Evolutionary conservation across 1,140 invertebrate genomes (phyloP).

Genomic region (Arion vulgaris): DNA sequence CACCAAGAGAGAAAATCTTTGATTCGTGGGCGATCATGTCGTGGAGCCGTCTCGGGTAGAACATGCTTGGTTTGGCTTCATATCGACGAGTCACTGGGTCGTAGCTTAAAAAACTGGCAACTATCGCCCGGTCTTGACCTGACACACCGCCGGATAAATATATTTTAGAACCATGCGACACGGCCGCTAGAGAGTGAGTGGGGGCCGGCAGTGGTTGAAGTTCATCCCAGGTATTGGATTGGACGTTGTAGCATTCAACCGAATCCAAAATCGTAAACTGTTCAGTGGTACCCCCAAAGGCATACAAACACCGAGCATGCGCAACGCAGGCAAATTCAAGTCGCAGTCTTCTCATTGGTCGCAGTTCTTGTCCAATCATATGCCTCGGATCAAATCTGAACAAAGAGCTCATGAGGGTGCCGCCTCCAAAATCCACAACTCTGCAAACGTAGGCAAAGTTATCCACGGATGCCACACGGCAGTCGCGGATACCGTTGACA

Average conservation of each 20-base stretch:
- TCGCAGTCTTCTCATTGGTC: conserved; percentile 64
- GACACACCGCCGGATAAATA: conserved; percentile 69
- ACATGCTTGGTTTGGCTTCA: conserved; percentile 64
- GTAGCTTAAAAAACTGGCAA: conserved; percentile 63
- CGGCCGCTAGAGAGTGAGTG: conserved; percentile 66
- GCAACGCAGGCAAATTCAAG: conserved; percentile 73
- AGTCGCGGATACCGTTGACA: conserved; percentile 68
- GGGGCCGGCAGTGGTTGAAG: conserved; percentile 81
- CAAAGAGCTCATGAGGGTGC: conserved; percentile 67
- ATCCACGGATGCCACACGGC: conserved; percentile 63
- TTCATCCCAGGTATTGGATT: conserved; percentile 83
- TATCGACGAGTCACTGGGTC: conserved; percentile 60
- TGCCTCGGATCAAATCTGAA: conserved; percentile 71
- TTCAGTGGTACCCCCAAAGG: conserved; percentile 94
- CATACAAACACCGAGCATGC: conserved; percentile 86
- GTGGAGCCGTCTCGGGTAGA: conserved; percentile 68
- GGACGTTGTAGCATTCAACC: conserved; percentile 87
- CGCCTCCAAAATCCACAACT: conserved; percentile 70
- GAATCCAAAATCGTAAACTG: conserved; percentile 88
- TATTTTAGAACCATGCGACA: conserved; percentile 56
- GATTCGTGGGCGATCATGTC: conserved; percentile 66
- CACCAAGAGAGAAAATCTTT: conserved; percentile 67
- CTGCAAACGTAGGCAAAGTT: conserved; percentile 70
- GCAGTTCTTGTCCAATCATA: conserved; percentile 64
- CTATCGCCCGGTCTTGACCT: conserved; percentile 62